A percentile compares a stretch with the other conserved stretches of the same genome.
Conservation (phyloP, 2,797 vertebrate species). For the Rhynchonycteris naso region DNA sequence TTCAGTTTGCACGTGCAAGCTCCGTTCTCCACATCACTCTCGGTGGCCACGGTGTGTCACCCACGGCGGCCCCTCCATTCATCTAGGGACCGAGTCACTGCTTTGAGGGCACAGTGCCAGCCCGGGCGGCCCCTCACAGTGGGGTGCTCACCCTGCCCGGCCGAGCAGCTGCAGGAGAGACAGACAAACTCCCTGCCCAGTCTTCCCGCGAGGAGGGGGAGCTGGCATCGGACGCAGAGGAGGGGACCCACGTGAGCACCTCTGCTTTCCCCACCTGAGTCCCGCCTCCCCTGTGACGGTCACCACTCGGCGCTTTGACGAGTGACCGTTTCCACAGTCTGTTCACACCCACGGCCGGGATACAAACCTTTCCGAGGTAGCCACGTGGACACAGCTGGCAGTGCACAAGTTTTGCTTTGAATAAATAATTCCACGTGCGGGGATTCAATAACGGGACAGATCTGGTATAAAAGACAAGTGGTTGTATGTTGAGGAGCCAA, state of each 20-base stretch:
- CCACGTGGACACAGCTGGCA: neutral
- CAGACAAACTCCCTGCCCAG: neutral
- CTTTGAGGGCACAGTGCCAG: too few species aligned
- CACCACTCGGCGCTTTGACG: neutral
- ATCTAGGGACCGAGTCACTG: neutral
- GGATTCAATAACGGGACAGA: neutral
- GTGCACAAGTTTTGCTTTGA: neutral
- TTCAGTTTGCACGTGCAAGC: neutral
- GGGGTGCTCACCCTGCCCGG: neutral
- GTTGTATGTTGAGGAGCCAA: neutral
- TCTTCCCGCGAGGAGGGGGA: neutral
- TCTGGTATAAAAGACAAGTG: neutral
- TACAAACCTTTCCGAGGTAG: neutral
- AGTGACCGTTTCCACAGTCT: rapidly evolving
- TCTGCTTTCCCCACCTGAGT: neutral
- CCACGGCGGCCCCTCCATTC: neutral
- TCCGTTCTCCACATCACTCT: too few species aligned
- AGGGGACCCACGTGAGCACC: neutral
- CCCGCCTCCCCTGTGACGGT: neutral
- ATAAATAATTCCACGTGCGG: neutral
- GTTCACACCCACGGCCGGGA: too few species aligned
- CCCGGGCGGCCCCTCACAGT: rapidly evolving
- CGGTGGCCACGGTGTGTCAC: neutral
- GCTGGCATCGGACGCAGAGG: neutral
- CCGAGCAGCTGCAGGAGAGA: neutral